A percentile compares a stretch with the other conserved stretches of the same genome.
Conservation (phyloP, 2,113 vertebrate genomes). For the Thunnus thynnus region DNA sequence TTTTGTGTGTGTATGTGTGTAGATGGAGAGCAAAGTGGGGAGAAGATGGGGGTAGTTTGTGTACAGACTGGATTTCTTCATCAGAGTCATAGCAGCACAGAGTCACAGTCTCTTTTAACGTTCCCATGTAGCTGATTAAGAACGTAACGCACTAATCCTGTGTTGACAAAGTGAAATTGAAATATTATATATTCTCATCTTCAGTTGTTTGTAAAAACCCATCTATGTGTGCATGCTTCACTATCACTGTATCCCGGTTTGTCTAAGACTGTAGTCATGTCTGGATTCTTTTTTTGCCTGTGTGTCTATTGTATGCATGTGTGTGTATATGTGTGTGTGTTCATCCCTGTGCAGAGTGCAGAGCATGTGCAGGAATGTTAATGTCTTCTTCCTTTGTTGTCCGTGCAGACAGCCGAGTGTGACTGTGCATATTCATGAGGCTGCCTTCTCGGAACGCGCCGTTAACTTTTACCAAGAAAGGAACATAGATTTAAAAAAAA, state of each 20-base stretch:
- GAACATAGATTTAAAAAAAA: background rate
- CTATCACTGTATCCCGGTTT: background rate
- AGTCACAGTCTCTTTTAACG: background rate
- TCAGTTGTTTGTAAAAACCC: background rate
- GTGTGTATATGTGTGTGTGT: constrained; percentile 34
- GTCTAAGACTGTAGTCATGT: background rate
- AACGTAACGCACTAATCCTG: too few species aligned
- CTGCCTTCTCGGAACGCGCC: constrained; percentile 56
- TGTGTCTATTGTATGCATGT: constrained; percentile 5
- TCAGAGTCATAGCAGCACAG: background rate
- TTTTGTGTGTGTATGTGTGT: background rate
- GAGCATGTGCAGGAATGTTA: constrained; percentile 79
- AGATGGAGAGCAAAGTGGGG: background rate
- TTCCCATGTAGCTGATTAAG: background rate
- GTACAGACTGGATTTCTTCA: background rate
- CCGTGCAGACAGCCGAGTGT: constrained; percentile 70
- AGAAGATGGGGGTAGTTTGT: too few species aligned
- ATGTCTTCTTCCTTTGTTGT: constrained; percentile 77
- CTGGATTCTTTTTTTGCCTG: constrained; percentile 1
- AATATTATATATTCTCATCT: background rate
- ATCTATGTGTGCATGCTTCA: background rate
- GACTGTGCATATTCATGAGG: constrained; percentile 81
- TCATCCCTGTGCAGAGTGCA: constrained; percentile 49
- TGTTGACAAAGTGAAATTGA: too few species aligned
- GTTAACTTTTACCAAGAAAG: constrained; percentile 64